Evolutionary conservation across 2,113 vertebrate genomes (phyloP).

Genomic region (Sinocyclocheilus anophthalmus): DNA sequence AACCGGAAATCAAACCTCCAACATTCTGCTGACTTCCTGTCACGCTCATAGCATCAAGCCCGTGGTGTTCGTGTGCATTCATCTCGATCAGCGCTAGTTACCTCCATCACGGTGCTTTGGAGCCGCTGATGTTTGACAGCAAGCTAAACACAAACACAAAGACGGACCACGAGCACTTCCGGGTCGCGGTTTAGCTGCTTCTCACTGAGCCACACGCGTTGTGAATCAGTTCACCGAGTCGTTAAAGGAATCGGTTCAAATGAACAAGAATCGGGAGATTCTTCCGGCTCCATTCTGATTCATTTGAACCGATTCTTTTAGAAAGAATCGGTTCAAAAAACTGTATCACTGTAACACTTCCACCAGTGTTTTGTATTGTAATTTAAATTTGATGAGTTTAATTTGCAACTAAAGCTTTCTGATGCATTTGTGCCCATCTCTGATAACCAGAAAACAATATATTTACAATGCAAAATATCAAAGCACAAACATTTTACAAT

Average conservation of each 20-base stretch:
- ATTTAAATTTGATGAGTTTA: too few relatives aligned
- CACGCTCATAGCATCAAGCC: too few relatives aligned
- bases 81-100: neutral
- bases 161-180: neutral
- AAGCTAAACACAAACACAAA: constrained; percentile 7
- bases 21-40: too few relatives aligned
- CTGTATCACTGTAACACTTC: too few relatives aligned
- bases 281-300: neutral
- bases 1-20: neutral
- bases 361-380: too few relatives aligned
- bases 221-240: neutral
- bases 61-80: neutral
- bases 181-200: neutral
- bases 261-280: neutral
- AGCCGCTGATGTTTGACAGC: neutral
- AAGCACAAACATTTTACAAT: neutral
- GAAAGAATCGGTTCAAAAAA: too few relatives aligned
- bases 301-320: neutral
- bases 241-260: neutral
- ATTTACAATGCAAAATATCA: neutral
- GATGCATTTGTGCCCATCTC: too few relatives aligned
- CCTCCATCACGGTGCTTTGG: neutral
- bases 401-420: too few relatives aligned
- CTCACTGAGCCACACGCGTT: neutral
- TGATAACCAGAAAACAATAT: neutral